Evolutionary conservation across 2,797 vertebrate genomes (phyloP).

Genomic region (Galago senegalensis): DNA sequence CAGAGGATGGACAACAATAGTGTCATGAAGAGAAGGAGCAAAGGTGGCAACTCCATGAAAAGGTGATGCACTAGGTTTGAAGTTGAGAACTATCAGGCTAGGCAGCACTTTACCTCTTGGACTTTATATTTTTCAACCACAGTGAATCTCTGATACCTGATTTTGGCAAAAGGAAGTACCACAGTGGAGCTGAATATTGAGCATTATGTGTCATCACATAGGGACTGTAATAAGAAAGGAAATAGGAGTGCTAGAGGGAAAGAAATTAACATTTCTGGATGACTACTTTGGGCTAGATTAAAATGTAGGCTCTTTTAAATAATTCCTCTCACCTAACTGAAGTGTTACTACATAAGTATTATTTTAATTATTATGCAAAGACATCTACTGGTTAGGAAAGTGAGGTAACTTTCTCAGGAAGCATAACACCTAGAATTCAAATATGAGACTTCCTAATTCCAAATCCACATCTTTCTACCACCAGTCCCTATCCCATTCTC

Average conservation of each 20-base stretch:
- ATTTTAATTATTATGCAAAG: background rate
- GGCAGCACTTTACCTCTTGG: background rate
- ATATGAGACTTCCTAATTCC: background rate
- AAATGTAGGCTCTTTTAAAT: background rate
- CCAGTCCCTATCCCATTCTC: background rate
- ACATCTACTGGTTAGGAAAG: background rate
- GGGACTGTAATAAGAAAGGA: background rate
- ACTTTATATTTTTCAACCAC: background rate
- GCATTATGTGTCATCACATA: background rate
- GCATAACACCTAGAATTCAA: background rate
- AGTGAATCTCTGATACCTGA: background rate
- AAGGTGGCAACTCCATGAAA: background rate
- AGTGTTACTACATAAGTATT: background rate
- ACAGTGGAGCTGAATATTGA: background rate
- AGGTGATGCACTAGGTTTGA: background rate
- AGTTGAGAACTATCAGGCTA: background rate
- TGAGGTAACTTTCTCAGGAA: background rate
- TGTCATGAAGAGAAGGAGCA: background rate
- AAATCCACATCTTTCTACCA: background rate
- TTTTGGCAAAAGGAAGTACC: slow-evolving; percentile 7
- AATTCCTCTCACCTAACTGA: background rate
- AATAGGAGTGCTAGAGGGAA: background rate
- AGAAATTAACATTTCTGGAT: background rate
- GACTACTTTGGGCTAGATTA: background rate
- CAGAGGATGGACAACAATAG: background rate